These are phyloP conservation scores for Lapara coniferarum DNA, from an alignment of 2,888 invertebrate genomes.

Conservation along the genomic window DNA sequence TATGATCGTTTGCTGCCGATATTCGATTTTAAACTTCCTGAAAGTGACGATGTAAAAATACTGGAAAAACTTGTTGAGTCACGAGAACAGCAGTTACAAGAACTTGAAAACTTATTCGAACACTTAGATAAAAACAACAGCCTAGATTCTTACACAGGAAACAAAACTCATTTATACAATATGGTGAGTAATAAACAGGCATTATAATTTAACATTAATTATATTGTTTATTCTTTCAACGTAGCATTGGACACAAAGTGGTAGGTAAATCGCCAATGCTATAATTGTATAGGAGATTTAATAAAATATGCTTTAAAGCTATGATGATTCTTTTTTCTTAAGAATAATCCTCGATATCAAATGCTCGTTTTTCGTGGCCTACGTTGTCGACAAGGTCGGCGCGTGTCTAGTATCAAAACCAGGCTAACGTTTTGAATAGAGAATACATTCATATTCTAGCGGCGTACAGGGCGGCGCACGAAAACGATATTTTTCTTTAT, in stretches of 20 bases:
- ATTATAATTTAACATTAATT: neutral
- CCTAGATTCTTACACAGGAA: constrained; percentile 74
- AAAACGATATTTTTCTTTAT: constrained; percentile 11
- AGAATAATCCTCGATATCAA: neutral
- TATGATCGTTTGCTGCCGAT: constrained; percentile 88
- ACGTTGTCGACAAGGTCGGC: neutral
- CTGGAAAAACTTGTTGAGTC: constrained; percentile 75
- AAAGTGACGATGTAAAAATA: constrained; percentile 72
- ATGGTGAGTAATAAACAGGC: constrained; percentile 53
- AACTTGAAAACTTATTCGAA: constrained; percentile 86
- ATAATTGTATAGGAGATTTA: too few relatives aligned
- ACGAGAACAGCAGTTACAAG: constrained; percentile 86
- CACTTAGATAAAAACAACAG: constrained; percentile 85
- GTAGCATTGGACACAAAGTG: neutral
- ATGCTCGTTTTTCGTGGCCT: neutral
- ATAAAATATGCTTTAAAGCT: neutral
- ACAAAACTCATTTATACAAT: constrained; percentile 57
- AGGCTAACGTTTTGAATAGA: neutral
- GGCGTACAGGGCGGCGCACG: neutral
- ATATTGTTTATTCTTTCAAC: neutral
- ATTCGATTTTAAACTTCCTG: constrained; percentile 85
- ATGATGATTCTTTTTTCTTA: neutral
- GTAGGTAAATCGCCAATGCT: neutral
- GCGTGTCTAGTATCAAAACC: neutral
- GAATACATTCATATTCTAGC: constrained; percentile 2